These are phyloP conservation scores for Silurus aristotelis DNA, from an alignment of 2,797 vertebrate genomes.

Conservation along the genomic window DNA sequence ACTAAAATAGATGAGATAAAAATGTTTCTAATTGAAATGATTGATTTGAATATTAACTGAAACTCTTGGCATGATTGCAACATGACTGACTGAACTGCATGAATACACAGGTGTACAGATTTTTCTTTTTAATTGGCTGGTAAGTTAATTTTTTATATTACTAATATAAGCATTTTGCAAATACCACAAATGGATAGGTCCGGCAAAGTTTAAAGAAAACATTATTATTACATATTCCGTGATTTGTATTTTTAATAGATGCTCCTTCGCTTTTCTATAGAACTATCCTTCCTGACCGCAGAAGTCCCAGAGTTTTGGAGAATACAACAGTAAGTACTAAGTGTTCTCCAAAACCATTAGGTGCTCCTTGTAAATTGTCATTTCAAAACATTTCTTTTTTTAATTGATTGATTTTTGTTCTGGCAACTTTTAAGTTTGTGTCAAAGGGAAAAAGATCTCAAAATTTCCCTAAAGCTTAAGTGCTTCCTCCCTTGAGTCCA, in stretches of 20 bases:
- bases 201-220: too few species aligned
- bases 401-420: slow-evolving; percentile 22
- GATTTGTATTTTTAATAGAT: not conserved
- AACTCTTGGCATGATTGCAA: not conserved
- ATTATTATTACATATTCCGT: too few species aligned
- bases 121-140: not conserved
- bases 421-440: not conserved
- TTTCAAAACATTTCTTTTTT: slow-evolving; percentile 16
- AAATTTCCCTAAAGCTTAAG: slow-evolving; percentile 10
- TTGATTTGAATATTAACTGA: not conserved
- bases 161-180: not conserved
- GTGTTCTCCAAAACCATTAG: not conserved
- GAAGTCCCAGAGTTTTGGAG: not conserved
- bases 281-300: not conserved
- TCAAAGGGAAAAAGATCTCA: not conserved
- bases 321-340: not conserved
- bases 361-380: slow-evolving; percentile 12
- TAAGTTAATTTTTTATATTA: not conserved
- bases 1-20: not conserved
- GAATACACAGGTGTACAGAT: not conserved
- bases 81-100: not conserved
- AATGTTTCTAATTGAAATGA: not conserved
- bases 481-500: slow-evolving; percentile 9
- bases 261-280: not conserved
- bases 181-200: not conserved